phyloP scores from a whole-genome alignment of 2,113 vertebrate species.

The Oxygymnocypris stewartii region DNA sequence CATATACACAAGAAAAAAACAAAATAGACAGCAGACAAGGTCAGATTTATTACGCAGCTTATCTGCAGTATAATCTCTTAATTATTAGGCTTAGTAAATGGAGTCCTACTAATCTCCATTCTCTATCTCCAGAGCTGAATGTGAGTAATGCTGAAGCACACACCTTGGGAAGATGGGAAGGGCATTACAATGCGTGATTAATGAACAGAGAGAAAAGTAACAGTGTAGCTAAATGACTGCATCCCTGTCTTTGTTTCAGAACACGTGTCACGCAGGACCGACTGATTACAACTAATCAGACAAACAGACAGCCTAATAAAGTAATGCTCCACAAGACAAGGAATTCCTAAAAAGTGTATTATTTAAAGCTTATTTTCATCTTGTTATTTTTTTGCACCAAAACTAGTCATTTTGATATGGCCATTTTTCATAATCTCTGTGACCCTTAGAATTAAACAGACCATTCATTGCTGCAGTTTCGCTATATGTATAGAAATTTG shows the following conservation, averaged over 20 bases:
- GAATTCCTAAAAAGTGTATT: neutral
- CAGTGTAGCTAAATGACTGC: conserved; percentile 17
- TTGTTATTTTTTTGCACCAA: too few species aligned
- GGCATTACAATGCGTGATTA: conserved; percentile 54
- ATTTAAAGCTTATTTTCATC: neutral
- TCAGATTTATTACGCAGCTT: conserved; percentile 58
- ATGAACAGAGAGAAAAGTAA: conserved; percentile 53
- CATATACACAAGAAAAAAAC: neutral
- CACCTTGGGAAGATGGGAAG: conserved; percentile 43
- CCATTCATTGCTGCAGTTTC: too few species aligned
- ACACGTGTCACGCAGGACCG: neutral
- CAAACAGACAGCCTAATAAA: neutral
- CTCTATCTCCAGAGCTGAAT: conserved; percentile 62
- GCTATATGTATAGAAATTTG: too few species aligned
- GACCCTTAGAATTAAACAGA: too few species aligned
- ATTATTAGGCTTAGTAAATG: conserved; percentile 60
- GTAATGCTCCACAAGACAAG: neutral
- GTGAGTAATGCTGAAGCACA: conserved; percentile 58
- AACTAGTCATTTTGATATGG: too few species aligned
- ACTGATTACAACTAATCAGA: conserved; percentile 7
- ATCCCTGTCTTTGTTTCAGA: neutral
- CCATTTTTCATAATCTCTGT: too few species aligned
- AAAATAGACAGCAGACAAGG: neutral
- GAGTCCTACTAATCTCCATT: conserved; percentile 54
- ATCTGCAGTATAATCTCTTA: conserved; percentile 60